phyloP scores from a whole-genome alignment of 2,888 invertebrate genomes.

The Halictus quadricinctus region DNA sequence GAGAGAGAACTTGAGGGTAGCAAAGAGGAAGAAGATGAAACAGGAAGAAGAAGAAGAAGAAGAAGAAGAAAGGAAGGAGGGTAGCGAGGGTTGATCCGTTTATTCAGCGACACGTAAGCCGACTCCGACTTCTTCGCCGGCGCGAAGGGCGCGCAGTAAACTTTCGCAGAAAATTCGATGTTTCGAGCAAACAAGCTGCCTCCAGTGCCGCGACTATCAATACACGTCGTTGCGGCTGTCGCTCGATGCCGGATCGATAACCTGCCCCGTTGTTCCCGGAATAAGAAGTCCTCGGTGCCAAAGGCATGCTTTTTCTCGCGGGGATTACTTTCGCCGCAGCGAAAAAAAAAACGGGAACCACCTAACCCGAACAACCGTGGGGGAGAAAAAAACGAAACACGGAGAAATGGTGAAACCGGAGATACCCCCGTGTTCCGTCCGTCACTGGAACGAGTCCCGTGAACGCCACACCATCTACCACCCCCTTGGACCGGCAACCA shows the following conservation, averaged over 20 bases:
- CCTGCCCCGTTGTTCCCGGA: conserved; percentile 43
- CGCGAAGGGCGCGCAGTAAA: conserved; percentile 62
- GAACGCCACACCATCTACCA: not conserved
- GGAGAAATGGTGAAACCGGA: not conserved
- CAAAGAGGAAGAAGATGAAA: not conserved
- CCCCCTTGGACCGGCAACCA: conserved; percentile 39
- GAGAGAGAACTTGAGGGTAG: not conserved
- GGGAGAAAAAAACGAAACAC: not conserved
- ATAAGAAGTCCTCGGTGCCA: conserved; percentile 40
- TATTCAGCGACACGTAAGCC: conserved; percentile 73
- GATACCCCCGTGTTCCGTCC: conserved; percentile 9
- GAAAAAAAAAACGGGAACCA: conserved; percentile 13
- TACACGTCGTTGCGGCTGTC: conserved; percentile 60
- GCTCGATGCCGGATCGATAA: conserved; percentile 66
- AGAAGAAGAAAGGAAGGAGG: not conserved
- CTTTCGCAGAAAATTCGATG: conserved; percentile 68
- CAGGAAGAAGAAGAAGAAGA: not conserved
- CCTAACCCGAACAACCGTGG: not conserved
- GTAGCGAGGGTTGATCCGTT: conserved; percentile 67
- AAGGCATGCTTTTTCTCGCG: conserved; percentile 55
- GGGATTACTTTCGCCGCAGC: conserved; percentile 57
- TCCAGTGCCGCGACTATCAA: conserved; percentile 61
- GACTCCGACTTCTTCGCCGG: conserved; percentile 57
- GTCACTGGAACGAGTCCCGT: conserved; percentile 24
- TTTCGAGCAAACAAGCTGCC: conserved; percentile 70